These are phyloP conservation scores for Agapostemon virescens DNA, from an alignment of 2,888 invertebrate species.

Conservation along the genomic window DNA sequence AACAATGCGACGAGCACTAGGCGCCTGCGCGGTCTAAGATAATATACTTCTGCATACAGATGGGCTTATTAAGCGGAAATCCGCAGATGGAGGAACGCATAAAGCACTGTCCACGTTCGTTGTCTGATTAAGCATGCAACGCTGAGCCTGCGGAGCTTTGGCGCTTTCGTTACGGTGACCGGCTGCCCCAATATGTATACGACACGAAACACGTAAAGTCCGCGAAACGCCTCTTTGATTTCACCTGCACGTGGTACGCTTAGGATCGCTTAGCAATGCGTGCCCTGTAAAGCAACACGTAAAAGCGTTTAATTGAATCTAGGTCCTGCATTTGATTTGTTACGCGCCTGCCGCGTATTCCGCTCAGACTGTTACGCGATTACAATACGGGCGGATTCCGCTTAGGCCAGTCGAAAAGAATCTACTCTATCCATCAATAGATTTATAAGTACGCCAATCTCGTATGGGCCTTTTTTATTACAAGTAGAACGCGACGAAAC, in stretches of 20 bases:
- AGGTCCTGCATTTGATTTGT: neutral
- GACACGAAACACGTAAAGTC: constrained; percentile 46
- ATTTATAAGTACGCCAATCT: too few relatives aligned
- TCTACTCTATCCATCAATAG: too few relatives aligned
- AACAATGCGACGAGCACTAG: constrained; percentile 14
- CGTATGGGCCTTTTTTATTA: too few relatives aligned
- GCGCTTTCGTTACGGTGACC: constrained; percentile 30
- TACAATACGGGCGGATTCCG: too few relatives aligned
- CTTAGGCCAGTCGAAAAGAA: too few relatives aligned
- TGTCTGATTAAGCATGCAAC: constrained; percentile 65
- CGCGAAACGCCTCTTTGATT: constrained; percentile 47
- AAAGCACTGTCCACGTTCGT: constrained; percentile 61
- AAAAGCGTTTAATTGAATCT: neutral
- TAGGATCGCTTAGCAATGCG: constrained; percentile 10
- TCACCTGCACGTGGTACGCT: constrained; percentile 22
- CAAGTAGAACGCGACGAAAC: too few relatives aligned
- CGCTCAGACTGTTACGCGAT: too few relatives aligned
- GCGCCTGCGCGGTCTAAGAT: constrained; percentile 48
- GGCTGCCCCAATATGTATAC: constrained; percentile 22
- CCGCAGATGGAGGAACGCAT: constrained; percentile 58
- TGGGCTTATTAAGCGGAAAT: constrained; percentile 65
- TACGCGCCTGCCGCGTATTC: too few relatives aligned
- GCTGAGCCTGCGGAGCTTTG: constrained; percentile 26
- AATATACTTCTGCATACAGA: constrained; percentile 64
- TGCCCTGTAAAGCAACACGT: neutral